phyloP scores from a whole-genome alignment of 1,140 invertebrate species.

The Neotoxoptera formosana region DNA sequence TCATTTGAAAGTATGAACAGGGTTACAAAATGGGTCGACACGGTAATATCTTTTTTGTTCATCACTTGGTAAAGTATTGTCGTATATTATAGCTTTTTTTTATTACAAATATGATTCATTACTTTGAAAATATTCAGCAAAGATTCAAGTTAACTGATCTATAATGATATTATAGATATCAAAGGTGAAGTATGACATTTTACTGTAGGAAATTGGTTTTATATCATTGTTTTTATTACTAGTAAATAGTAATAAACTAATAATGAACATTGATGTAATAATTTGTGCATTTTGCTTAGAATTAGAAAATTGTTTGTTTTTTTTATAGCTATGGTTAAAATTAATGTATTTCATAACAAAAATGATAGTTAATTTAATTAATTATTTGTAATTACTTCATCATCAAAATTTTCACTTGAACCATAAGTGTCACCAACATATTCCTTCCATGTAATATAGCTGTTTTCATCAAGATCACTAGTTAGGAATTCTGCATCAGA shows the following conservation, averaged over 20 bases:
- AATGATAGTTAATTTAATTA: background rate
- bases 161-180: background rate
- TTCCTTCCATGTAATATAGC: constrained; percentile 29
- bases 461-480: constrained; percentile 21
- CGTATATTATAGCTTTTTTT: background rate
- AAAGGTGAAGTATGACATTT: background rate
- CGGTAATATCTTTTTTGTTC: background rate
- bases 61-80: background rate
- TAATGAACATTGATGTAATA: background rate
- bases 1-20: background rate
- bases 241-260: too few relatives aligned
- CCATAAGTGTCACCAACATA: constrained; percentile 34
- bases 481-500: constrained; percentile 30
- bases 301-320: background rate
- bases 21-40: background rate
- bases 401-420: background rate
- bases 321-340: background rate
- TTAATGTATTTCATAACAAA: background rate
- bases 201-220: background rate
- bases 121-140: background rate
- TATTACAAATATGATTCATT: background rate
- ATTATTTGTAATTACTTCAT: background rate
- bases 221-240: background rate
- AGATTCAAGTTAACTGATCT: background rate
- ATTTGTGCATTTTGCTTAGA: background rate